phyloP scores from a whole-genome alignment of 2,113 vertebrate genomes.

The Indri indri region DNA sequence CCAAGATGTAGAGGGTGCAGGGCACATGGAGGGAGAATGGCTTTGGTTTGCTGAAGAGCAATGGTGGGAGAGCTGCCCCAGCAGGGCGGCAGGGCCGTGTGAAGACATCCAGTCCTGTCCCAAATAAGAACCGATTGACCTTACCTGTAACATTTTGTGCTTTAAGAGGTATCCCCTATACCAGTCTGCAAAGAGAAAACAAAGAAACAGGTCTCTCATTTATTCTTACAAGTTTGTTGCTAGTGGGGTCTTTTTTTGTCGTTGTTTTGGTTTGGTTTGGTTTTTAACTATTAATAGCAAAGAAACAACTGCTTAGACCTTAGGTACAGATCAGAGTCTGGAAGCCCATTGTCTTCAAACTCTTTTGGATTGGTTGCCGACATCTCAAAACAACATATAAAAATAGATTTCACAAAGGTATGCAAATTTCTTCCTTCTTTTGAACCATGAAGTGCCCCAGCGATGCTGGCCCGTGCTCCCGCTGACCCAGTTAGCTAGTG shows the following conservation, averaged over 20 bases:
- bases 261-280: not conserved
- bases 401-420: not conserved
- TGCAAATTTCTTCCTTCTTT: not conserved
- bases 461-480: rapidly evolving
- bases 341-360: not conserved
- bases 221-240: not conserved
- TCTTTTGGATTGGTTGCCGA: not conserved
- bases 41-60: not conserved
- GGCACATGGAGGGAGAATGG: not conserved
- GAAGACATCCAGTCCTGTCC: not conserved
- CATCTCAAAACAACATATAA: not conserved
- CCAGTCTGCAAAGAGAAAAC: conserved; percentile 89
- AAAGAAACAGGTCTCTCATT: conserved; percentile 36
- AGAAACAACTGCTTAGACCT: not conserved
- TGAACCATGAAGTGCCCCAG: not conserved
- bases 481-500: not conserved
- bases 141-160: conserved; percentile 91
- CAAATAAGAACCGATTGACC: not conserved
- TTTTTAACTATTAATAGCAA: not conserved
- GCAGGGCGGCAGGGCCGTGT: no score
- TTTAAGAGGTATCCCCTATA: conserved; percentile 91
- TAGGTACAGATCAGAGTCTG: not conserved
- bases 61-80: rapidly evolving
- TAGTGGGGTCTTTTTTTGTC: not conserved
- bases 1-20: no score